Evolutionary conservation across 2,113 vertebrate species (phyloP), one percentile per base, ranked within the genome.

Genomic region (Heterochromis multidens): DNA sequence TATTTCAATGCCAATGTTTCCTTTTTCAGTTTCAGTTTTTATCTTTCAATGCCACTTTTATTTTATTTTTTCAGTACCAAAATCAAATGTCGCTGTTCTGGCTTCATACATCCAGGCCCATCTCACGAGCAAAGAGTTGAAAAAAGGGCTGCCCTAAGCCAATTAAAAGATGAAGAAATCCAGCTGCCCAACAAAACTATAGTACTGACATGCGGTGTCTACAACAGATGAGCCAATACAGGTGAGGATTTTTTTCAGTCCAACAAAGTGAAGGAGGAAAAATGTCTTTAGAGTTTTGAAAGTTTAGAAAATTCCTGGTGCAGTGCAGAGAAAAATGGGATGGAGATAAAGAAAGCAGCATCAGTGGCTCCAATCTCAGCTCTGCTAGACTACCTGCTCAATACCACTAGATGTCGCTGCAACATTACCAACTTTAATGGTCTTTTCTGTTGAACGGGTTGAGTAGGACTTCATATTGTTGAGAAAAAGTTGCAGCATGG

Each of bases 341-440:
- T 62, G n/a, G n/a, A 49, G n/a, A n/a, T 35, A 49, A 61, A 7
- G 1, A 11, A 17, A 52, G 13, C 23, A 70, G 25, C 5, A 62
- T 13, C 27, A n/a, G 67, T 52, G 11, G 52, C 27, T 35, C 23
- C 25, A 7, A 19, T 8, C 1, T 37, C 10, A 49, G 7, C 49
- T 79, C 14, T n/a, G 13, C 61, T 35, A 49, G 1, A 37, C 25
- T 46, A 21, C 33, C 37, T 59, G 52, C n/a, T 35, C 2, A 7
- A 14, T 11, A 27, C 86, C 92, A 90, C 89, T 85, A 91, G 91
- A 86, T 86, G 88, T 58, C n/a, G 81, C 81, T 76, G 35, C 27
- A 87, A 31, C 46, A 74, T 82, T 7, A 40, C 35, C 14, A 67
- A 19, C 16, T 31, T 12, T 3, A 33, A 27, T 16, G 7, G 6